Evolutionary conservation across 2,113 vertebrate genomes (phyloP).

Genomic region (Lepidothrix coronata): DNA sequence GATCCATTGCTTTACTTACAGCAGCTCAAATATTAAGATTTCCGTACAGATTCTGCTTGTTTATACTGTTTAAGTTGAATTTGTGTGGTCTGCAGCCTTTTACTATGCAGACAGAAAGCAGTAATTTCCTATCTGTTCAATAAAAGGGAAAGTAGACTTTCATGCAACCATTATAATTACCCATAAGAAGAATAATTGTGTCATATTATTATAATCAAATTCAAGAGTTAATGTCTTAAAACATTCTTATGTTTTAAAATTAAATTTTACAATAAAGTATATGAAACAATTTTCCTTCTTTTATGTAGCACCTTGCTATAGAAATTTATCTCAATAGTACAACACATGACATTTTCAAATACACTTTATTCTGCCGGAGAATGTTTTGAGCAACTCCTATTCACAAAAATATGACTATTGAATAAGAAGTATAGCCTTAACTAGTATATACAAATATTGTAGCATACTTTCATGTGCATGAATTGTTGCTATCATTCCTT

Average conservation of each 20-base stretch:
- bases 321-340: background rate
- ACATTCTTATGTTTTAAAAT: background rate
- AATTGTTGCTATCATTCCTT: background rate
- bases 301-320: background rate
- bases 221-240: background rate
- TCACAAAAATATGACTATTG: background rate
- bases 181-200: background rate
- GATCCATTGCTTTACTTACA: constrained; percentile 33
- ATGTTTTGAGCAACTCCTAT: background rate
- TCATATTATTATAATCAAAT: background rate
- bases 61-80: constrained; percentile 5
- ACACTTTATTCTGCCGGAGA: background rate
- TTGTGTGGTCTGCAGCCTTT: constrained; percentile 63
- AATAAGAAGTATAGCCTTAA: background rate
- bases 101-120: background rate
- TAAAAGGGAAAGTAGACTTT: background rate
- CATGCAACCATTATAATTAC: background rate
- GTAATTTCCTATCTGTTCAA: background rate
- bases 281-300: background rate
- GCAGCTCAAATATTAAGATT: constrained; percentile 50
- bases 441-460: background rate
- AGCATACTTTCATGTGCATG: background rate
- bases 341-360: background rate
- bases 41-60: background rate
- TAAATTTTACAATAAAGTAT: background rate